Percentiles rank a stretch among this genome's conserved stretches.
Evolutionary conservation across 1,140 invertebrate species (phyloP).

Genomic region (Carposina sasakii): DNA sequence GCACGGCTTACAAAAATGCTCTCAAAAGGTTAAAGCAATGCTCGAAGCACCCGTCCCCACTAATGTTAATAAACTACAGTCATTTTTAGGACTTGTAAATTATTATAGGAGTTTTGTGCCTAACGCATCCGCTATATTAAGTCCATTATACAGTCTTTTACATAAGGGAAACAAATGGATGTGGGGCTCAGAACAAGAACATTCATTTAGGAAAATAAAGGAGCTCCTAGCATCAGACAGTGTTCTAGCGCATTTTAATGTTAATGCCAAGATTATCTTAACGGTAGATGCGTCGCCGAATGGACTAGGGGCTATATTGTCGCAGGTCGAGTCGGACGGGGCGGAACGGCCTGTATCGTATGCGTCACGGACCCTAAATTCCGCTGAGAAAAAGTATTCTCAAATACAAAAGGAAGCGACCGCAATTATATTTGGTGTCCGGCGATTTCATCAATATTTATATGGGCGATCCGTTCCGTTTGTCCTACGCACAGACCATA

Average conservation of each 20-base stretch:
- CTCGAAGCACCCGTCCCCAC: constrained; percentile 13
- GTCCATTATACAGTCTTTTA: neutral
- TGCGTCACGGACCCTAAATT: neutral
- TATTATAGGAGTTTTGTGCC: constrained; percentile 5
- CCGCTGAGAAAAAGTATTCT: neutral
- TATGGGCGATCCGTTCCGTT: too few species aligned
- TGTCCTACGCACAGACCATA: too few species aligned
- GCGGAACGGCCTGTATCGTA: neutral
- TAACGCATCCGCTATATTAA: neutral
- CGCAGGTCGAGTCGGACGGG: neutral
- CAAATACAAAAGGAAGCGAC: too few species aligned
- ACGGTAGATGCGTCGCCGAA: constrained; percentile 1
- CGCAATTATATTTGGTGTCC: too few species aligned
- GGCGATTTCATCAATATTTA: too few species aligned
- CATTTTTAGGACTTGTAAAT: neutral
- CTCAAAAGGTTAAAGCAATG: constrained; percentile 52
- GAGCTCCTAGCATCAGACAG: neutral
- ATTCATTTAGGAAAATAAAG: neutral
- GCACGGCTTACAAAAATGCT: constrained; percentile 41
- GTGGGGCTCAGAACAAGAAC: neutral
- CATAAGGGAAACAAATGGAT: neutral
- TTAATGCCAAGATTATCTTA: neutral
- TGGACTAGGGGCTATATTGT: neutral
- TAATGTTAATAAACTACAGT: neutral
- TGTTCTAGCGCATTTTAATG: neutral